These are phyloP conservation scores for Gymnogyps californianus DNA, from an alignment of 2,113 vertebrate species.

Conservation along the genomic window DNA sequence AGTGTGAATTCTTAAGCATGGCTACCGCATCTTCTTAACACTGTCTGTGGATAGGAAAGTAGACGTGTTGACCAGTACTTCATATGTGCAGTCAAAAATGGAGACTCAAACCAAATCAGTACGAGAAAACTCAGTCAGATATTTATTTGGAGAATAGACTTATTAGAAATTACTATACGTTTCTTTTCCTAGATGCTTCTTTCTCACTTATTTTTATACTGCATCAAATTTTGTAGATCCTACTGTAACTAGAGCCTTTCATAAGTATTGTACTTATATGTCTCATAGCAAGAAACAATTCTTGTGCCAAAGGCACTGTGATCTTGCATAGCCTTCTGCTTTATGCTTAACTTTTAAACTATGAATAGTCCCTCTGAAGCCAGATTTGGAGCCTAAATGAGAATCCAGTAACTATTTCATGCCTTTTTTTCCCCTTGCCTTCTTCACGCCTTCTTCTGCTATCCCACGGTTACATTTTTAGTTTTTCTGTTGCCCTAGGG, in stretches of 20 bases:
- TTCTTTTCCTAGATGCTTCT: neutral
- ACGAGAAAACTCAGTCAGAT: neutral
- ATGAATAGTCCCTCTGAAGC: conserved; percentile 7
- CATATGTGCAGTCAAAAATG: neutral
- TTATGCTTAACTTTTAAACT: neutral
- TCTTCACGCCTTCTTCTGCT: neutral
- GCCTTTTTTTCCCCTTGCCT: neutral
- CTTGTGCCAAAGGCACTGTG: neutral
- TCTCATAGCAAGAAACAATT: neutral
- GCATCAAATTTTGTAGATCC: neutral
- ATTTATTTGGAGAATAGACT: neutral
- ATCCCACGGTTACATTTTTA: neutral
- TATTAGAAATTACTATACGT: neutral
- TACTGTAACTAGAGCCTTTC: neutral
- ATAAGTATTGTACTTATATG: neutral
- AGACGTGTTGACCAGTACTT: neutral
- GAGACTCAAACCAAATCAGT: neutral
- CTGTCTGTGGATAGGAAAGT: neutral
- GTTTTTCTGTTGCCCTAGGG: neutral
- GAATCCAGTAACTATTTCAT: neutral
- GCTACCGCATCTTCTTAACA: neutral
- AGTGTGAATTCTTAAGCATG: neutral
- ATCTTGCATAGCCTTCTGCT: neutral
- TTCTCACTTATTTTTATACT: neutral
- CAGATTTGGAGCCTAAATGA: neutral